Evolutionary conservation across 2,113 vertebrate species (phyloP), one percentile per base, ranked within the genome.

Genomic region (Grantiella picta): DNA sequence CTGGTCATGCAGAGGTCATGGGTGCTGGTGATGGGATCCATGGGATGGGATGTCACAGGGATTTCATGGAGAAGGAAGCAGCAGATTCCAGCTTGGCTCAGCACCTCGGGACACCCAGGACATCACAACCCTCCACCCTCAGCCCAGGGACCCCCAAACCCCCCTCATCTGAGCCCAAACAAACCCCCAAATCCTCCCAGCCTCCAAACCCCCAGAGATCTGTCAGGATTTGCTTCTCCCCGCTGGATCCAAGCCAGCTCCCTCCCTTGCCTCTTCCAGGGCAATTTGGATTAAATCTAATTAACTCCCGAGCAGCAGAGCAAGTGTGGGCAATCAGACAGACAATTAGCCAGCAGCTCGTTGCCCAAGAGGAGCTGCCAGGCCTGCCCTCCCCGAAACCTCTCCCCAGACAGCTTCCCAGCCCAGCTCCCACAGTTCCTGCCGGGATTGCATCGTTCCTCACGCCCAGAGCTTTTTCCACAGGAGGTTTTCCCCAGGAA

Each of bases 361-460:
- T 89, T 86, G 79, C 80, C 15, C 88, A 71, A 68, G 72, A 85
- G 59, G 60, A 75, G 31, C 80, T 65, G 59, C 83, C 52, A 5
- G 36, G 38, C 70, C 72, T 75, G 70, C 28, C 73, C 60, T 71
- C 72, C 75, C 91, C 3, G 1, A 53, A 50, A 42, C 31, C 29
- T 66, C 90, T 91, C 12, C 1, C 83, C 83, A 28, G 82, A 24
- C 95, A 2, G 86, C 94, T 95, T 96, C 72, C 81, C 31, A 2
- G 25, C 65, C 3, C 1, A 2, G 63, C 59, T 76, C 5, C 12
- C 63, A 27, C 14, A 1, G 16, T 29, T 76, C 77, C 87, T 65
- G 8, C 47, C 1, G 2, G 47, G 65, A 13, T 3, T 9, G 21
- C 72, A 7, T 49, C 1, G 0, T 29, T 38, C 36, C 12, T 11